These are phyloP conservation scores for Neoaliturus tenellus DNA, from an alignment of 2,888 invertebrate genomes.

Conservation along the genomic window DNA sequence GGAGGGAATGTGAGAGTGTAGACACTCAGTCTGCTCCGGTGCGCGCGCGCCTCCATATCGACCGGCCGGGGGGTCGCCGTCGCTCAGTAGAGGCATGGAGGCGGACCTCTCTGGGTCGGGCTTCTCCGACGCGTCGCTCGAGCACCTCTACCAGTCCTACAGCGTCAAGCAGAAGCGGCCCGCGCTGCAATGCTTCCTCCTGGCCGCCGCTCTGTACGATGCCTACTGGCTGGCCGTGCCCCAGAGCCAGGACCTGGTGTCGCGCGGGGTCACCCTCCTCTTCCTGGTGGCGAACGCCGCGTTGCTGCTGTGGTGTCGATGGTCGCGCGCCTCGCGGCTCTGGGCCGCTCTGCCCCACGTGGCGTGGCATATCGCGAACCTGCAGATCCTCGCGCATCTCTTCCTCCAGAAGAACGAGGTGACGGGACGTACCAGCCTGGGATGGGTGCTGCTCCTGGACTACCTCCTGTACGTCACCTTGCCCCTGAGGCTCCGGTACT, in stretches of 20 bases:
- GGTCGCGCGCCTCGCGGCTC: constrained; percentile 71
- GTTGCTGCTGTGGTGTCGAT: constrained; percentile 71
- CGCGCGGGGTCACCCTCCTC: constrained; percentile 70
- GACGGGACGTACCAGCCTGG: constrained; percentile 80
- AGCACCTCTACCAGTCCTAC: constrained; percentile 83
- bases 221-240: constrained; percentile 78
- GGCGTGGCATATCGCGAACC: constrained; percentile 79
- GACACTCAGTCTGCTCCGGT: background rate
- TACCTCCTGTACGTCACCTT: constrained; percentile 85
- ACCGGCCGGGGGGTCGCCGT: constrained; percentile 69
- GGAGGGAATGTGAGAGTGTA: background rate
- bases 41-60: constrained; percentile 63
- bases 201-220: constrained; percentile 81
- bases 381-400: constrained; percentile 78
- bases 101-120: constrained; percentile 27
- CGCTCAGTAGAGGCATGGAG: constrained; percentile 53
- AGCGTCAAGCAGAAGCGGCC: constrained; percentile 83
- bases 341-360: constrained; percentile 80
- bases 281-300: constrained; percentile 71
- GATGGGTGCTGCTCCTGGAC: constrained; percentile 83
- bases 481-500: constrained; percentile 80
- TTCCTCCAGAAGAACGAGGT: constrained; percentile 78
- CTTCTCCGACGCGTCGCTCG: constrained; percentile 67
- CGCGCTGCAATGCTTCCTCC: constrained; percentile 82
- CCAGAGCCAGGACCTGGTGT: constrained; percentile 61